These are phyloP conservation scores for Nibea albiflora DNA, from an alignment of 2,113 vertebrate genomes.

Conservation along the genomic window DNA sequence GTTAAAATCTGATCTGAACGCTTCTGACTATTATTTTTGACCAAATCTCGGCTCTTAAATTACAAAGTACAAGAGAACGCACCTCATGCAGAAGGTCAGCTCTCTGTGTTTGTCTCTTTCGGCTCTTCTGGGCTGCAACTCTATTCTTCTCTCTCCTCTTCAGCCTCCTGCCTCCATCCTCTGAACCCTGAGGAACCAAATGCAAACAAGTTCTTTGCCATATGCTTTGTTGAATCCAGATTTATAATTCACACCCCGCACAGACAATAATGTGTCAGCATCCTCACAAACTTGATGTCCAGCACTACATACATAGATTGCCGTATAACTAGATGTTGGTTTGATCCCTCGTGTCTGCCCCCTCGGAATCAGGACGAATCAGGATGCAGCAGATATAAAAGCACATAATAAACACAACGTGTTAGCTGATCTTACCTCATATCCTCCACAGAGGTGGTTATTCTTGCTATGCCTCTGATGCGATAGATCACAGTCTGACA, in stretches of 20 bases:
- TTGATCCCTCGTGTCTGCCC: neutral
- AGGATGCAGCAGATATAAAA: neutral
- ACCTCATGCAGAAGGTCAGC: slow-evolving; percentile 95
- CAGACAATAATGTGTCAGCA: neutral
- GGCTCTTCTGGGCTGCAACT: slow-evolving; percentile 93
- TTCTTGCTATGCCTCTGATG: neutral
- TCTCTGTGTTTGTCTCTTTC: slow-evolving; percentile 94
- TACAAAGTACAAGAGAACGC: neutral
- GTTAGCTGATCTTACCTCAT: slow-evolving; percentile 63
- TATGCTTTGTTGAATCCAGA: neutral
- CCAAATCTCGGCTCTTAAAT: neutral
- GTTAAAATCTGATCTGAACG: no score
- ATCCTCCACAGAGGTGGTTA: slow-evolving; percentile 29
- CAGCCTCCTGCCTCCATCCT: slow-evolving; percentile 87
- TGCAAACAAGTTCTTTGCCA: neutral
- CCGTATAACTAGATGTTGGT: neutral
- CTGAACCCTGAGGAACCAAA: slow-evolving; percentile 80
- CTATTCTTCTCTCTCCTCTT: slow-evolving; percentile 94
- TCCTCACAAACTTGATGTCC: neutral
- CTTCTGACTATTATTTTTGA: neutral
- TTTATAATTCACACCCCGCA: neutral
- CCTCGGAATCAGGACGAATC: neutral
- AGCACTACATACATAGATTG: neutral
- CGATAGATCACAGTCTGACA: slow-evolving; percentile 64
- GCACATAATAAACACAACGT: no score